Conservation (phyloP, 2,113 vertebrate species). For the Tinamus guttatus region DNA sequence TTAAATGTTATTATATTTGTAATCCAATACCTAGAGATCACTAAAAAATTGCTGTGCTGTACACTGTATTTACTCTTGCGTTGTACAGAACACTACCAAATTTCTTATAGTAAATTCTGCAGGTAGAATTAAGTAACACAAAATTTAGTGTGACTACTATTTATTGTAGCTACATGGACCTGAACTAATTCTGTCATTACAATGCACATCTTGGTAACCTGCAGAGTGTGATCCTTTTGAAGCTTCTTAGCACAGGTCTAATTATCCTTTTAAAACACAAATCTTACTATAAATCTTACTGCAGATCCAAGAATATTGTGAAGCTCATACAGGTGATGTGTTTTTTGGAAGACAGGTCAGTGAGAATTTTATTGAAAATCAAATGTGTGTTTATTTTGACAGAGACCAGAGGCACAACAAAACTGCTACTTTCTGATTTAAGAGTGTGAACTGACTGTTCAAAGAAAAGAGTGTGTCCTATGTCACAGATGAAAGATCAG, state of each 20-base stretch:
- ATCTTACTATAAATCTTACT: neutral
- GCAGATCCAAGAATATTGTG: neutral
- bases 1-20: neutral
- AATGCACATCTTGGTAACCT: neutral
- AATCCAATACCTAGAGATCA: neutral
- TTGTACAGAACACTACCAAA: neutral
- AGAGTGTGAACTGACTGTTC: constrained; percentile 1
- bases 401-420: neutral
- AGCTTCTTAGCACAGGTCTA: neutral
- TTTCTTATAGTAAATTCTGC: neutral
- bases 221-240: neutral
- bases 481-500: constrained; percentile 8
- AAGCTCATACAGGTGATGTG: neutral
- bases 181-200: neutral
- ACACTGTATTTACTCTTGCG: neutral
- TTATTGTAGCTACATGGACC: neutral
- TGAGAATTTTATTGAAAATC: neutral
- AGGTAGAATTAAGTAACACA: neutral
- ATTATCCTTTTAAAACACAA: neutral
- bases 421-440: constrained; percentile 17
- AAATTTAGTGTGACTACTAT: neutral
- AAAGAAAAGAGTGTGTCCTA: neutral
- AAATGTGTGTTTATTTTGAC: neutral
- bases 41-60: neutral
- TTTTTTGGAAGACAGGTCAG: neutral